Percentiles rank a stretch among this genome's conserved stretches.
These are phyloP conservation scores for Peromyscus californicus DNA, from an alignment of 2,113 vertebrate genomes.

Conservation along the genomic window DNA sequence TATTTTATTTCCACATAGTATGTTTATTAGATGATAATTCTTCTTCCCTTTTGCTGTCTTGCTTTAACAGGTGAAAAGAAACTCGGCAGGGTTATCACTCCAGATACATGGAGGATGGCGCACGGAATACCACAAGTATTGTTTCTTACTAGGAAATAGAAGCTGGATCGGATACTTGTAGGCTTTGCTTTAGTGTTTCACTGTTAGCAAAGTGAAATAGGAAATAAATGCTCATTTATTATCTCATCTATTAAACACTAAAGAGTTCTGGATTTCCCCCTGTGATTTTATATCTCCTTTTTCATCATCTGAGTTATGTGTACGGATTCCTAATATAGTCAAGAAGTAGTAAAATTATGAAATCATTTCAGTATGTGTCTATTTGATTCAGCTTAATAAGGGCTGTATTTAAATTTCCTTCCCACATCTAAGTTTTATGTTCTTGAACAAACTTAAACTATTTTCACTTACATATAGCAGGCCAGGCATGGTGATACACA, in stretches of 20 bases:
- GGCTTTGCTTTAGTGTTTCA: constrained; percentile 7
- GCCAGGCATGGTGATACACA: neutral
- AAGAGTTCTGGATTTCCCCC: neutral
- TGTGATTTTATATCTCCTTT: constrained; percentile 29
- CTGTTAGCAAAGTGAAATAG: constrained; percentile 44
- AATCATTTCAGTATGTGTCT: constrained; percentile 26
- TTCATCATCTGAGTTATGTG: constrained; percentile 46
- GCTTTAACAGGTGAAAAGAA: constrained; percentile 95
- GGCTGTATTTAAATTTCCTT: neutral
- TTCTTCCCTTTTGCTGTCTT: neutral
- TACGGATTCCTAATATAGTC: neutral
- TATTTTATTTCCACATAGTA: neutral
- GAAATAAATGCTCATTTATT: neutral
- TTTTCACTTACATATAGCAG: neutral
- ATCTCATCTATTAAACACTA: constrained; percentile 17
- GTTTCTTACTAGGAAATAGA: neutral
- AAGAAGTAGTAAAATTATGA: constrained; percentile 18
- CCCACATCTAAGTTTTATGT: constrained; percentile 51
- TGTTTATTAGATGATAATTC: constrained; percentile 10
- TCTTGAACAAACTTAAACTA: constrained; percentile 40
- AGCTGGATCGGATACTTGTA: neutral
- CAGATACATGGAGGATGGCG: constrained; percentile 99
- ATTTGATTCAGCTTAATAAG: constrained; percentile 42
- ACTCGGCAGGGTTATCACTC: constrained; percentile 97
- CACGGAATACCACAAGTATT: constrained; percentile 97